Evolutionary conservation across 2,113 vertebrate species (phyloP).

Genomic region (Ptyas mucosa): DNA sequence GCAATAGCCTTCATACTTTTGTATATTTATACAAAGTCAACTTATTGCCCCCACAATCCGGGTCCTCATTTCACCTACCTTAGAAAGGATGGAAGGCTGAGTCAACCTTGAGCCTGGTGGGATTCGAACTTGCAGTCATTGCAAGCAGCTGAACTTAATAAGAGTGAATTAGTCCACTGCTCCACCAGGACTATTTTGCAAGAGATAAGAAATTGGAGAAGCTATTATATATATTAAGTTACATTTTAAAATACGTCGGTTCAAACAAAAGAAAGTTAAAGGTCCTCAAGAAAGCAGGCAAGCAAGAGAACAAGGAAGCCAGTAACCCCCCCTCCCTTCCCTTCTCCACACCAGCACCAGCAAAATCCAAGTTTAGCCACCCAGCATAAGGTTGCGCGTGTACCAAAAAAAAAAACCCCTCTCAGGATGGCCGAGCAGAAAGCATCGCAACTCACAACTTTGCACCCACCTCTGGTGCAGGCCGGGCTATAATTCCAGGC

Average conservation of each 20-base stretch:
- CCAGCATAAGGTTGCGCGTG: neutral
- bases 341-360: neutral
- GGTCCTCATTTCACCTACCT: no score
- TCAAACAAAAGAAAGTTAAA: neutral
- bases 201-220: neutral
- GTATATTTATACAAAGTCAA: no score
- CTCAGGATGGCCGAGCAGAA: neutral
- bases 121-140: no score
- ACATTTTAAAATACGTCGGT: neutral
- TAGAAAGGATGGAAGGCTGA: no score
- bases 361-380: neutral
- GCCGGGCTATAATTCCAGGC: neutral
- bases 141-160: no score
- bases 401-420: neutral
- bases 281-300: neutral
- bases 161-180: no score
- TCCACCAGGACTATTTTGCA: no score
- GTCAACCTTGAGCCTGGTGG: no score
- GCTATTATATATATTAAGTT: neutral
- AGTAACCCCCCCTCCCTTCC: neutral
- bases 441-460: neutral
- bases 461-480: conserved; percentile 23
- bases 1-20: no score
- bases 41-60: no score
- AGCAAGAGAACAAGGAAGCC: neutral